Evolutionary conservation across 2,797 vertebrate genomes (phyloP).

Genomic region (Sphenopsis melanotis): DNA sequence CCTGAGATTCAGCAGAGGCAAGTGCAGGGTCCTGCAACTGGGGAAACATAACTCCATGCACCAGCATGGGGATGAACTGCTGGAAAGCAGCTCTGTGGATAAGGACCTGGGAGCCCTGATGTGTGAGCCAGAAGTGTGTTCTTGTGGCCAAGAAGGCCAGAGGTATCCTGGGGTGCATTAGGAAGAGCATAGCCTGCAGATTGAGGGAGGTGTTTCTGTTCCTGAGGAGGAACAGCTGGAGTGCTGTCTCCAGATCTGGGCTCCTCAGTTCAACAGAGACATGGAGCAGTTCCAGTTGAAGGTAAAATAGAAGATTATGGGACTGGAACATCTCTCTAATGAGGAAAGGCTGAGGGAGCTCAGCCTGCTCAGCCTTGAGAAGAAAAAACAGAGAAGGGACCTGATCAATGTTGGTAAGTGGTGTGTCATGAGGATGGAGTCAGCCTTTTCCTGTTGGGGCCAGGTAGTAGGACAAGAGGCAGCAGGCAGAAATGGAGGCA

Average conservation of each 20-base stretch:
- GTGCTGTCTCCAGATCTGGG: neutral
- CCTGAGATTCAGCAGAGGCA: neutral
- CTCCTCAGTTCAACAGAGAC: neutral
- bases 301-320: neutral
- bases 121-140: too few relatives aligned
- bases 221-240: neutral
- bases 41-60: accelerated
- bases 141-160: neutral
- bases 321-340: neutral
- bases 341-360: neutral
- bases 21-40: neutral
- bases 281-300: neutral
- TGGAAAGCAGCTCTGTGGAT: neutral
- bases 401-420: accelerated
- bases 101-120: too few relatives aligned
- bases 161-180: neutral
- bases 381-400: neutral
- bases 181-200: neutral
- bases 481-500: neutral
- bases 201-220: neutral
- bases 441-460: neutral
- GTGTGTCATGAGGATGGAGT: neutral
- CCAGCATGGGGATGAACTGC: neutral
- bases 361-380: accelerated
- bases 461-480: neutral